These are phyloP conservation scores for Glareola pratincola DNA, from an alignment of 2,113 vertebrate genomes.

Conservation along the genomic window DNA sequence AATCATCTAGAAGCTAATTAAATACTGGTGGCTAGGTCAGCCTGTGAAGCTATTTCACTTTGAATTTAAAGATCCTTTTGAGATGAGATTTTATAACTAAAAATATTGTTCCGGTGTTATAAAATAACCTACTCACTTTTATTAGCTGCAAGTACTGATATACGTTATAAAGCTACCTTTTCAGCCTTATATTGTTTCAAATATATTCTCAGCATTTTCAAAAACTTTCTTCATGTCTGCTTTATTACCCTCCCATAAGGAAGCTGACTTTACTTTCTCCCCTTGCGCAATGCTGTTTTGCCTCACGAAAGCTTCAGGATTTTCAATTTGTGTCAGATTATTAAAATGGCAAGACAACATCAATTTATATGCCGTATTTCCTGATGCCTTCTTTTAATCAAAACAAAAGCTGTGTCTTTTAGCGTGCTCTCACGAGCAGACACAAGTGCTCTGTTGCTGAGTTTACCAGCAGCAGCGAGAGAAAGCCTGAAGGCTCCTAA, in stretches of 20 bases:
- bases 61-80: conserved; percentile 14
- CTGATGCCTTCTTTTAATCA: not conserved
- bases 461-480: not conserved
- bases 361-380: not conserved
- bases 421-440: not conserved
- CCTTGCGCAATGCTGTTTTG: not conserved
- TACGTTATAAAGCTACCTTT: not conserved
- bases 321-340: not conserved
- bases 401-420: not conserved
- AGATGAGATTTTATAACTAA: not conserved
- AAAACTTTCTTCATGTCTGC: not conserved
- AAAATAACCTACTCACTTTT: not conserved
- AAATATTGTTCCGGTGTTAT: not conserved
- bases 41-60: not conserved
- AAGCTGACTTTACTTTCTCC: not conserved
- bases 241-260: not conserved
- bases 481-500: not conserved
- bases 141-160: not conserved
- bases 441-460: not conserved
- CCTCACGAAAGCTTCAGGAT: not conserved
- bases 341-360: not conserved
- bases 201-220: not conserved
- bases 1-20: conserved; percentile 21
- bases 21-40: not conserved
- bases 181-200: not conserved